Evolutionary conservation across 2,113 vertebrate species (phyloP).

Genomic region (Bagarius yarrelli): DNA sequence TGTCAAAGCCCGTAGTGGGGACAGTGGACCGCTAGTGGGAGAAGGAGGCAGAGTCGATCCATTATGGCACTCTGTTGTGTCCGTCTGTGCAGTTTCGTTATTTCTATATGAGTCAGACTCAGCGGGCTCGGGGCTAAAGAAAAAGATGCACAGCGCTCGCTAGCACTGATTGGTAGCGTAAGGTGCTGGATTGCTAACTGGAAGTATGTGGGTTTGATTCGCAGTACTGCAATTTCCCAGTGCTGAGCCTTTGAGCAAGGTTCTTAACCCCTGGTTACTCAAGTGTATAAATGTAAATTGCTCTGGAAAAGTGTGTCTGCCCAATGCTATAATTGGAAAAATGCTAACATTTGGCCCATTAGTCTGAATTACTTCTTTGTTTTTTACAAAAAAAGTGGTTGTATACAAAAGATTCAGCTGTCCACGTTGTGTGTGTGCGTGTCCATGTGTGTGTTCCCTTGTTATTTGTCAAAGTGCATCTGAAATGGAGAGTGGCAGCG

Average conservation of each 20-base stretch:
- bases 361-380: constrained; percentile 34
- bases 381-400: constrained; percentile 14
- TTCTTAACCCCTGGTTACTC: too few relatives aligned
- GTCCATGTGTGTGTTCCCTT: constrained; percentile 23
- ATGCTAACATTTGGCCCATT: constrained; percentile 4
- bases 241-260: too few relatives aligned
- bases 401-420: constrained; percentile 23
- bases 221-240: too few relatives aligned
- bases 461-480: constrained; percentile 50
- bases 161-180: too few relatives aligned
- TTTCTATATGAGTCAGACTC: constrained; percentile 24
- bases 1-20: constrained; percentile 37
- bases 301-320: too few relatives aligned
- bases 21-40: constrained; percentile 37
- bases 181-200: too few relatives aligned
- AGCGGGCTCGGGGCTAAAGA: constrained; percentile 36
- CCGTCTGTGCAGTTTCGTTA: constrained; percentile 44
- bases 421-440: neutral
- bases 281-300: too few relatives aligned
- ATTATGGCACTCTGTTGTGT: constrained; percentile 52
- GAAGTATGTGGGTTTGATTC: too few relatives aligned
- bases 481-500: constrained; percentile 45
- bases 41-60: constrained; percentile 53
- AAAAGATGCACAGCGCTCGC: constrained; percentile 29
- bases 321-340: too few relatives aligned